These are phyloP conservation scores for Lates calcarifer DNA, from an alignment of 2,113 vertebrate species.

Conservation along the genomic window DNA sequence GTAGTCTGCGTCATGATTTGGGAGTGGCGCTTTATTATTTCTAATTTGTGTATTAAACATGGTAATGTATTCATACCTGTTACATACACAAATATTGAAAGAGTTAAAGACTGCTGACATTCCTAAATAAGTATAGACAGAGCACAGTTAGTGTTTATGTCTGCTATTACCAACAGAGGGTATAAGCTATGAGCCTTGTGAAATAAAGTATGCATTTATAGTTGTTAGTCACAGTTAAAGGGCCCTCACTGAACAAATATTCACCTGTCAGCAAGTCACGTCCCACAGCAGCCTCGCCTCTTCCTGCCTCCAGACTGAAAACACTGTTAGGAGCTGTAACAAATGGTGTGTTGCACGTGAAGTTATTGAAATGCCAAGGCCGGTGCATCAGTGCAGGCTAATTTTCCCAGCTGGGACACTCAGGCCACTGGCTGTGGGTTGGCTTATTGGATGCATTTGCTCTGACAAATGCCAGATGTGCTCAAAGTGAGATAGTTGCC, in stretches of 20 bases:
- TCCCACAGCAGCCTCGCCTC: background rate
- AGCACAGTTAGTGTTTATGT: slow-evolving; percentile 8
- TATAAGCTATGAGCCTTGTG: background rate
- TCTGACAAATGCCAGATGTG: slow-evolving; percentile 58
- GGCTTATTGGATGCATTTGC: slow-evolving; percentile 58
- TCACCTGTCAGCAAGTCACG: no score
- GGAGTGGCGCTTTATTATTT: background rate
- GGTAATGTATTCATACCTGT: background rate
- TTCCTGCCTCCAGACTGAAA: background rate
- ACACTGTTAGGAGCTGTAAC: slow-evolving; percentile 1
- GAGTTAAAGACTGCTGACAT: background rate
- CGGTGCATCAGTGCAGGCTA: slow-evolving; percentile 27
- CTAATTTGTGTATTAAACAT: no score
- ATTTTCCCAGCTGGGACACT: slow-evolving; percentile 49
- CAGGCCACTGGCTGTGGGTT: slow-evolving; percentile 38
- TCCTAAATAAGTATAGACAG: background rate
- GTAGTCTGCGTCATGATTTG: background rate
- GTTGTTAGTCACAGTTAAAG: slow-evolving; percentile 14
- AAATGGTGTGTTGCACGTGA: slow-evolving; percentile 17
- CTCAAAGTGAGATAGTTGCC: slow-evolving; percentile 30
- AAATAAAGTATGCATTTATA: slow-evolving; percentile 21
- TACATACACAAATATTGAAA: background rate
- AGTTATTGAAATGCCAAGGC: slow-evolving; percentile 49
- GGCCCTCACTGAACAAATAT: no score
- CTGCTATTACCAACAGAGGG: background rate